phyloP scores from a whole-genome alignment of 1,140 invertebrate genomes.

The Monochamus saltuarius region DNA sequence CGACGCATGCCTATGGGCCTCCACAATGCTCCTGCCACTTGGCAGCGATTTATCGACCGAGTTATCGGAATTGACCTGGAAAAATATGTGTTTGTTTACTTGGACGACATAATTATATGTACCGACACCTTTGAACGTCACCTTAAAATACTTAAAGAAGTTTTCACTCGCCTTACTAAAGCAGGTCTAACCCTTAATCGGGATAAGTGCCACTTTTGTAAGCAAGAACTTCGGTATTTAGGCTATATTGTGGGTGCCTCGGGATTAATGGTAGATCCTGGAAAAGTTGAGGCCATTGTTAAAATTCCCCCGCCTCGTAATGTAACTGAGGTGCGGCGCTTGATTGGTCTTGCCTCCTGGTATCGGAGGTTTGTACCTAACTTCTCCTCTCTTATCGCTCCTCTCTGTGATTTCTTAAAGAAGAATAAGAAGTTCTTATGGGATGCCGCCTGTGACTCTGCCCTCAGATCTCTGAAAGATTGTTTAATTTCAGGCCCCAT shows the following conservation, averaged over 20 bases:
- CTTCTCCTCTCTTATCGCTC: neutral
- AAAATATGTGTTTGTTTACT: conserved; percentile 29
- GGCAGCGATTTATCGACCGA: conserved; percentile 22
- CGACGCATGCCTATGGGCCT: conserved; percentile 53
- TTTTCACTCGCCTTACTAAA: conserved; percentile 21
- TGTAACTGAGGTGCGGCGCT: conserved; percentile 30
- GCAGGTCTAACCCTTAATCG: conserved; percentile 33
- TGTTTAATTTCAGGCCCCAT: conserved; percentile 16
- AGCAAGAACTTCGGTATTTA: conserved; percentile 40
- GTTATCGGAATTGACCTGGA: conserved; percentile 29
- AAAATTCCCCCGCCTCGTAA: conserved; percentile 40
- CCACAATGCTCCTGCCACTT: conserved; percentile 43
- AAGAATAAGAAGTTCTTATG: conserved; percentile 31
- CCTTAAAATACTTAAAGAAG: conserved; percentile 15
- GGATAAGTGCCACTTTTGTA: conserved; percentile 45
- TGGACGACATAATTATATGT: conserved; percentile 46
- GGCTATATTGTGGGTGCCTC: conserved; percentile 44
- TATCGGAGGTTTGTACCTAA: too few relatives aligned
- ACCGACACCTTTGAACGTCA: conserved; percentile 35
- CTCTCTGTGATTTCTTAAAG: conserved; percentile 38
- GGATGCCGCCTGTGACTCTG: neutral
- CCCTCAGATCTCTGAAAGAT: conserved; percentile 12
- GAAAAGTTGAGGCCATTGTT: conserved; percentile 48
- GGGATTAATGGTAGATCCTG: conserved; percentile 44
- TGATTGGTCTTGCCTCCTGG: too few relatives aligned